Conservation (phyloP, 2,888 invertebrate species). For the Drosophila testacea region DNA sequence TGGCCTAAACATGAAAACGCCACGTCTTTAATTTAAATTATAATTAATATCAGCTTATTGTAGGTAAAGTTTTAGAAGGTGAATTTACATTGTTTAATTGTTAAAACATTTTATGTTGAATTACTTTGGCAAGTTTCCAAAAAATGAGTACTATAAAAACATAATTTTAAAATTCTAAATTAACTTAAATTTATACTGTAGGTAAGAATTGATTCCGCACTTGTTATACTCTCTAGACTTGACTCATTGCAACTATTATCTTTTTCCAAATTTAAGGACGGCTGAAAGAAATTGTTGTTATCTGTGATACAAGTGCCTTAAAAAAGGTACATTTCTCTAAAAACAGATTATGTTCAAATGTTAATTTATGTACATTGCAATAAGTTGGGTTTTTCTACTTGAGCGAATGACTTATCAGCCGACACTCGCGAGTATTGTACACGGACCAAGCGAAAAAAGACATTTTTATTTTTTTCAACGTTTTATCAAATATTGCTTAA, state of each 20-base stretch:
- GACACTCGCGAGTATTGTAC: background rate
- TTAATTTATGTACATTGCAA: background rate
- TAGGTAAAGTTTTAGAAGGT: too few relatives aligned
- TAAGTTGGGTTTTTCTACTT: background rate
- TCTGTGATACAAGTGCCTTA: background rate
- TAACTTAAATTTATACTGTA: too few relatives aligned
- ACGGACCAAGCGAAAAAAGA: slow-evolving; percentile 2
- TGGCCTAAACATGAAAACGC: background rate
- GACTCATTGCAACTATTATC: too few relatives aligned
- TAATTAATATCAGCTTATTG: too few relatives aligned
- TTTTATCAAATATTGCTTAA: slow-evolving; percentile 41
- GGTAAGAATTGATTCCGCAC: too few relatives aligned
- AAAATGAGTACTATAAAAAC: too few relatives aligned
- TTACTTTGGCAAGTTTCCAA: too few relatives aligned
- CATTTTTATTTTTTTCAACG: slow-evolving; percentile 4
- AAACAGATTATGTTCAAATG: background rate
- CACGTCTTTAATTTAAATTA: background rate
- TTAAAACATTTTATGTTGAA: too few relatives aligned
- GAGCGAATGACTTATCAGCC: background rate
- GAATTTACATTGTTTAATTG: too few relatives aligned
- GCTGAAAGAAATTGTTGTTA: background rate
- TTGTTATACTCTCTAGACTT: too few relatives aligned
- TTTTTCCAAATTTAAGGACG: too few relatives aligned
- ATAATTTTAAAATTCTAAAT: too few relatives aligned
- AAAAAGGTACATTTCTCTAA: background rate